Evolutionary conservation across 2,113 vertebrate genomes (phyloP), one percentile per base, ranked within the genome.

Genomic region (Ciconia boyciana): DNA sequence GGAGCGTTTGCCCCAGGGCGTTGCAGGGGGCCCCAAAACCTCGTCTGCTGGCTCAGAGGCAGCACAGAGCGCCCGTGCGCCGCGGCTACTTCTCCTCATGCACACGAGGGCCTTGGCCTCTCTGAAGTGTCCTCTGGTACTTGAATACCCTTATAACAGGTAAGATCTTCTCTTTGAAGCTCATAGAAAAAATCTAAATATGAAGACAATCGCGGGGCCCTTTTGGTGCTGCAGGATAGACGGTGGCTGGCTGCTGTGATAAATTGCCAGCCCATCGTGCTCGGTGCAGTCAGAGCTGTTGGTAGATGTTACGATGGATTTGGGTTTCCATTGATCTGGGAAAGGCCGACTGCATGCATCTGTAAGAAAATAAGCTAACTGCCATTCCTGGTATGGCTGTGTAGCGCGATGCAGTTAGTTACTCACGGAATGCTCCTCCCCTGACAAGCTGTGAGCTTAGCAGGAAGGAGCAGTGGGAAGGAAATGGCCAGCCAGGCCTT

Each of bases 1-100:
- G 11, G 5, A 66, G 6, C 4, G 0, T 19, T 57, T 36, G 31
- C 16, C 32, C 32, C 29, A 4, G 18, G 6, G 0, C 1, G 44
- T 17, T 10, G 13, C 36, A 22, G 28, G 12, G 32, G 22, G 19
- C 18, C 19, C 51, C 1, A 0, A 31, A n/a, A 22, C 3, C 7
- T 6, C 11, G 8, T 8, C 41, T 7, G 13, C 28, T 36, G 60
- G 8, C 54, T 64, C 52, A 5, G 17, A 20, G 49, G 29, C 66
- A 43, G 52, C 49, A 14, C 26, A 6, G 41, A 7, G 5, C 1
- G 0, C 24, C 39, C 1, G 2, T 11, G 26, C 8, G 8, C 20
- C 18, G 0, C 75, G 34, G 32, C 21, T 8, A 1, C 2, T 11
- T 58, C n/a, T 60, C 15, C 44, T 43, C 17, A 5, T 6, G 4